Evolutionary conservation across 2,797 vertebrate species (phyloP).

Genomic region (Phrynocephalus forsythii): DNA sequence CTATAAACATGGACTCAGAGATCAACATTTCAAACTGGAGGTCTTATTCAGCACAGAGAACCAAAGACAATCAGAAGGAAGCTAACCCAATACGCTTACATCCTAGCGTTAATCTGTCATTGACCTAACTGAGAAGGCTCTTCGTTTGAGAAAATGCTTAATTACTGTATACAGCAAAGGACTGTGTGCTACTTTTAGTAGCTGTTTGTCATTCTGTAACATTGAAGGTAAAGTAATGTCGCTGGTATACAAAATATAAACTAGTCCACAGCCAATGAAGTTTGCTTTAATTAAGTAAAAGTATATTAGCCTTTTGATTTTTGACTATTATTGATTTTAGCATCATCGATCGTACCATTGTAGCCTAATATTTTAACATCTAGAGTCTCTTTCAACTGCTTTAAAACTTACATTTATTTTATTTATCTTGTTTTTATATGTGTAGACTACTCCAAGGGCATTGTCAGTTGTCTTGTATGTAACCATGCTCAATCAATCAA

Average conservation of each 20-base stretch:
- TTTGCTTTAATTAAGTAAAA: not conserved
- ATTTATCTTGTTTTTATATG: no score
- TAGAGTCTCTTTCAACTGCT: no score
- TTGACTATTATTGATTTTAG: no score
- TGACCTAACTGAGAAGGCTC: not conserved
- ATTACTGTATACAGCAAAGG: not conserved
- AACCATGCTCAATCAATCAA: no score
- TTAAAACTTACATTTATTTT: no score
- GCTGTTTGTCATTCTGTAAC: not conserved
- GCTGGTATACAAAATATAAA: not conserved
- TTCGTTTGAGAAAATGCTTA: not conserved
- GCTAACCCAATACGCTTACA: not conserved
- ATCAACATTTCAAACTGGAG: not conserved
- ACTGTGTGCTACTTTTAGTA: not conserved
- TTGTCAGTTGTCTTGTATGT: no score
- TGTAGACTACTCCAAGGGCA: no score
- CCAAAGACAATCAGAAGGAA: not conserved
- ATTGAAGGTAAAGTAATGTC: not conserved
- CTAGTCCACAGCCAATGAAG: not conserved
- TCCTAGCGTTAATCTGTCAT: not conserved
- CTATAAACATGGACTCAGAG: not conserved
- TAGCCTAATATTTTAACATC: no score
- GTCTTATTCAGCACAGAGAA: not conserved
- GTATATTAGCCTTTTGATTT: not conserved
- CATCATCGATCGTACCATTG: no score